Evolutionary conservation across 2,888 invertebrate genomes (phyloP).

Genomic region (Pyrocoelia pectoralis): DNA sequence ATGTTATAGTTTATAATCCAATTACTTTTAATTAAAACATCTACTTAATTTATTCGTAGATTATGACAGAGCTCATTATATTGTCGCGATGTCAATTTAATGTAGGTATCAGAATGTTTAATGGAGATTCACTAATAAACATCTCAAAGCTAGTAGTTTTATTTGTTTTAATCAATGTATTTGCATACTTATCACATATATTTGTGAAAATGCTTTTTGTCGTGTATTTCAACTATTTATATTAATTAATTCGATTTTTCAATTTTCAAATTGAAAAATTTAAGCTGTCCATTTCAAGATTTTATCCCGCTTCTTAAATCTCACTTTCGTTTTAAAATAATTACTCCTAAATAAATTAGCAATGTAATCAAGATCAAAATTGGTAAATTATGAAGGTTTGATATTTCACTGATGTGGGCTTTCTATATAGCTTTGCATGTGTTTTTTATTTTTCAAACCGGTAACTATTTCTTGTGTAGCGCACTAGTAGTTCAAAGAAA

Average conservation of each 20-base stretch:
- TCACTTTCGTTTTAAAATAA: too few relatives aligned
- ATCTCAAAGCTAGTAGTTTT: constrained; percentile 2
- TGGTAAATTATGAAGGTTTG: too few relatives aligned
- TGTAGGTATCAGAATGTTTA: constrained; percentile 3
- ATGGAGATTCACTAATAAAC: background rate
- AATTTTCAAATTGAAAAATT: background rate
- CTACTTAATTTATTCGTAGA: constrained; percentile 1
- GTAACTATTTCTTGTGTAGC: too few relatives aligned
- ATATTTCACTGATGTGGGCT: too few relatives aligned
- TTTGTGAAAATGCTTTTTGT: background rate
- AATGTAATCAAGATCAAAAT: too few relatives aligned
- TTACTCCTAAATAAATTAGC: too few relatives aligned
- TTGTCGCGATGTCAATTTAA: constrained; percentile 5
- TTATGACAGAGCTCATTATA: constrained; percentile 2
- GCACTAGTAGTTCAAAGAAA: too few relatives aligned
- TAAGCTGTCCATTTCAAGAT: background rate
- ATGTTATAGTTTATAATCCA: constrained; percentile 7
- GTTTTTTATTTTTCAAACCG: too few relatives aligned
- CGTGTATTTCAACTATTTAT: background rate
- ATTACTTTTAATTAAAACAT: constrained; percentile 12
- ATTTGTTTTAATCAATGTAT: background rate
- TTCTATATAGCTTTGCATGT: too few relatives aligned
- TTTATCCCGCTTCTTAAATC: too few relatives aligned
- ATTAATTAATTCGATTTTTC: background rate
- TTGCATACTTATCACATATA: background rate